A percentile compares a stretch with the other conserved stretches of the same genome.
phyloP scores from a whole-genome alignment of 2,888 invertebrate species.

The Diaperis boleti region DNA sequence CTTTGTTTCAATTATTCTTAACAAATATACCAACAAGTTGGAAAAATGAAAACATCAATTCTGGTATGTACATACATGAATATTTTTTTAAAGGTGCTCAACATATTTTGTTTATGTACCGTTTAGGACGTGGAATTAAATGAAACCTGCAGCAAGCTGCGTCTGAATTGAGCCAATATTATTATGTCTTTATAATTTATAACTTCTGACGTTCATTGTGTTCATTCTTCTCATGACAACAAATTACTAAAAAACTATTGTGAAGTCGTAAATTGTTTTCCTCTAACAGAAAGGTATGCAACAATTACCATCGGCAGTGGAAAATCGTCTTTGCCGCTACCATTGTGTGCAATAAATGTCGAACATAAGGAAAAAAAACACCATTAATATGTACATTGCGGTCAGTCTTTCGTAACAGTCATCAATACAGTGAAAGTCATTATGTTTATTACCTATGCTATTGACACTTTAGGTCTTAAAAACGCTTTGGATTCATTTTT shows the following conservation, averaged over 20 bases:
- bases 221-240: conserved; percentile 1
- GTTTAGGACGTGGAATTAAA: background rate
- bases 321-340: background rate
- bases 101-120: too few relatives aligned
- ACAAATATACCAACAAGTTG: background rate
- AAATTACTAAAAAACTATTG: conserved; percentile 16
- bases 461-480: background rate
- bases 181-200: conserved; percentile 7
- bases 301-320: background rate
- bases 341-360: background rate
- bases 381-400: background rate
- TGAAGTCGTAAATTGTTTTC: conserved; percentile 7
- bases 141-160: background rate
- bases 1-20: conserved; percentile 7
- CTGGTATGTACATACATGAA: too few relatives aligned
- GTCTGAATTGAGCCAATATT: conserved; percentile 2
- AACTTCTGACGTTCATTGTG: background rate
- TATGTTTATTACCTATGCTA: background rate
- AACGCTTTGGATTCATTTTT: background rate
- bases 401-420: background rate
- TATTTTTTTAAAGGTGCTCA: too few relatives aligned
- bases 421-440: background rate
- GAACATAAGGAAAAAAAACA: background rate
- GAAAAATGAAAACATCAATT: too few relatives aligned
- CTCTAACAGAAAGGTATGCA: background rate